Evolutionary conservation across 92 coral and sea anemone genomes (phyloP).

Genomic region (Hydrozoanthus gracilis): DNA sequence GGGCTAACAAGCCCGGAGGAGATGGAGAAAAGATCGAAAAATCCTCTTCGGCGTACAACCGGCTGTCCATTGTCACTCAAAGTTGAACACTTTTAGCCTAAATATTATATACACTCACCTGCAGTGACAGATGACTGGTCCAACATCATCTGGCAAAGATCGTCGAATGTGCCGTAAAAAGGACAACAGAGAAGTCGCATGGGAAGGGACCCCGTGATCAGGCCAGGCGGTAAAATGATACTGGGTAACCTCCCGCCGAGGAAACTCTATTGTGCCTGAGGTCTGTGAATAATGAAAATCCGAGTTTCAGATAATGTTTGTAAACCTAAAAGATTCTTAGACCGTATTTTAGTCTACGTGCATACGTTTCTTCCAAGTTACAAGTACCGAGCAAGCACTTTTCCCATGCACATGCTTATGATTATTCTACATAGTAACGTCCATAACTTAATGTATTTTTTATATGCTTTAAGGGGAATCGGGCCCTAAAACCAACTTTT

Average conservation of each 20-base stretch:
- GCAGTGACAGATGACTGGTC: constrained; percentile 88
- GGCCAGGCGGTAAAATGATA: constrained; percentile 95
- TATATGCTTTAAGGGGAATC: too few relatives aligned
- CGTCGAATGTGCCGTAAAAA: constrained; percentile 78
- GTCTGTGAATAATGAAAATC: constrained; percentile 9
- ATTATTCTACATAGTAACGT: too few relatives aligned
- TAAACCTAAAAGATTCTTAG: not conserved
- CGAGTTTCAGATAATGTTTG: too few relatives aligned
- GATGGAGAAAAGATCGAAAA: not conserved
- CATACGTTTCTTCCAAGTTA: not conserved
- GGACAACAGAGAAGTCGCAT: constrained; percentile 85
- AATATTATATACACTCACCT: constrained; percentile 49
- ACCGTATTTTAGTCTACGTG: not conserved
- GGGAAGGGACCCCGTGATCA: constrained; percentile 90
- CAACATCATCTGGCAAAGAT: constrained; percentile 70
- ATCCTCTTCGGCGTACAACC: not conserved
- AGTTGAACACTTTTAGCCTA: not conserved
- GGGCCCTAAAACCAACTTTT: too few relatives aligned
- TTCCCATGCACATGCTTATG: too few relatives aligned
- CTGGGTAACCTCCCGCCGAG: constrained; percentile 76
- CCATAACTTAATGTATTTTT: too few relatives aligned
- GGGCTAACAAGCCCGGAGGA: not conserved
- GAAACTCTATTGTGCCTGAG: constrained; percentile 70
- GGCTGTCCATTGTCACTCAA: not conserved
- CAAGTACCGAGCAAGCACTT: too few relatives aligned